Evolutionary conservation across 2,797 vertebrate genomes (phyloP), one percentile per base, ranked within the genome.

Genomic region (Liasis olivaceus): DNA sequence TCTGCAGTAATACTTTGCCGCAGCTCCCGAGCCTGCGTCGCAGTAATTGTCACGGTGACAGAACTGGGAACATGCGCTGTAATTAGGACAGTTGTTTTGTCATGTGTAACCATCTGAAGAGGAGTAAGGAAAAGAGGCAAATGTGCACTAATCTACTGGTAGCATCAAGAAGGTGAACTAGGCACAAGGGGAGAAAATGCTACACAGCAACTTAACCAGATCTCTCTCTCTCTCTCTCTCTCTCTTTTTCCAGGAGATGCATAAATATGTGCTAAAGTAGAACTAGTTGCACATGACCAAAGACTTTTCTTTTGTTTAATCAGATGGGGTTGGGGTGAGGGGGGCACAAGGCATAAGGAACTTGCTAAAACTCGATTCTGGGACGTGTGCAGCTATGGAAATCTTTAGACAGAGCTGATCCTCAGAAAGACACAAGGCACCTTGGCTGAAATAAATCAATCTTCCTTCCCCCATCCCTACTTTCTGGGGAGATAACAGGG

Each of bases 41-140:
- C 96, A 95, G 96, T 96, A 96, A 96, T 97, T 96, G 96, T 97
- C 97, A 97, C 96, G 58, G 96, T 98, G 95, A 96, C 96, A 97
- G 96, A 96, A 96, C 96, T 95, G 93, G 97, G 96, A 97, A 97
- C 96, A 96, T 96, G 97, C 88, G 96, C 96, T 96, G 96, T 96
- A 96, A 96, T 97, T 96, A 97, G 97, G 97, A 97, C 96, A 97
- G 96, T 97, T 96, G 96, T 97, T 97, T 96, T 97, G 97, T 98
- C 97, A 96, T 96, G 96, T 97, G 96, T 97, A 97, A 97, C 96
- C 95, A 97, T 96, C 96, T 96, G 96, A 97, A 97, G 96, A 97
- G 95, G 96, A 97, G 94, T 95, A 91, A 95, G 96, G 96, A 91
- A 95, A 95, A 94, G 96, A 96, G 96, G 96, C 66, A 95, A 97